Evolutionary conservation across 2,113 vertebrate species (phyloP).

Genomic region (Oryzias melastigma): DNA sequence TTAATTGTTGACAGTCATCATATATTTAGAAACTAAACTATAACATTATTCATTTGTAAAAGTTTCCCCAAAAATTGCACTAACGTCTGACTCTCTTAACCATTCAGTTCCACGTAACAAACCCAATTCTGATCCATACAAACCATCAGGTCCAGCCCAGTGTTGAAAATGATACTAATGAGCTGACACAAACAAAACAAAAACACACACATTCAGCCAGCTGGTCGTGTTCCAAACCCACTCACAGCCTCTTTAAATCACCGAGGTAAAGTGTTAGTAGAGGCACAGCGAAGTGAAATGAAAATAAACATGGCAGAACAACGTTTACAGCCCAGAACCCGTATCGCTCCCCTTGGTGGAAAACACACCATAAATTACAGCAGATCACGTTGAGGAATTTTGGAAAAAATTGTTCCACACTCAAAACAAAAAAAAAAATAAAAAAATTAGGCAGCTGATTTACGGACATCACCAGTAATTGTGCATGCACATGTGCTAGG

Average conservation of each 20-base stretch:
- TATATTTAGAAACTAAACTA: too few species aligned
- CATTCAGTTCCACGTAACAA: too few species aligned
- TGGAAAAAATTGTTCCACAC: constrained; percentile 38
- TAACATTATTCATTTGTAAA: too few species aligned
- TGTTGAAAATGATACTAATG: neutral
- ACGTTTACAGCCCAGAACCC: constrained; percentile 70
- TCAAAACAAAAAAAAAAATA: constrained; percentile 31
- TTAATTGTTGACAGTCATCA: too few species aligned
- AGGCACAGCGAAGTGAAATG: constrained; percentile 70
- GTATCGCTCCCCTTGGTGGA: constrained; percentile 69
- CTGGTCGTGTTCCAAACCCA: constrained; percentile 60
- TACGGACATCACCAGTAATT: constrained; percentile 56
- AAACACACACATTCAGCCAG: constrained; percentile 23
- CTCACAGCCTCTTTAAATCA: constrained; percentile 69
- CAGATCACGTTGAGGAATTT: constrained; percentile 68
- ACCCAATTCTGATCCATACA: too few species aligned
- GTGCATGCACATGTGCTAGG: constrained; percentile 41
- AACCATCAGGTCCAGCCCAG: constrained; percentile 2
- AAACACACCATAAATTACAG: constrained; percentile 69
- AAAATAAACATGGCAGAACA: constrained; percentile 72
- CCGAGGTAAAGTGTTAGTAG: constrained; percentile 67
- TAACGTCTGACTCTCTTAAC: too few species aligned
- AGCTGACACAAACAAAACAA: constrained; percentile 1
- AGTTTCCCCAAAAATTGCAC: too few species aligned
- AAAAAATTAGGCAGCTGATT: constrained; percentile 58